Evolutionary conservation across 2,888 invertebrate species (phyloP).

Genomic region (Ptychoptera albimana): DNA sequence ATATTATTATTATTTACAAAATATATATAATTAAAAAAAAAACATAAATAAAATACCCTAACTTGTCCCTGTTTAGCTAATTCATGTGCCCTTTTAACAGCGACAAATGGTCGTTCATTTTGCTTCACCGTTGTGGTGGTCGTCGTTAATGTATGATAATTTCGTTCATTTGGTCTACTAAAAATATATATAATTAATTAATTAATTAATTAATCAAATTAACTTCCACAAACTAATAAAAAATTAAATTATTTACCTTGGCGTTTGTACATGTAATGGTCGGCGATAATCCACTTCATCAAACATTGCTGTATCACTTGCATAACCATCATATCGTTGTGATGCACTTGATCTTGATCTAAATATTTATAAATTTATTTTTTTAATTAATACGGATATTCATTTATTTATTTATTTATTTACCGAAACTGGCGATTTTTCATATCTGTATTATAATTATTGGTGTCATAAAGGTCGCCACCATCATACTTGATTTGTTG

Average conservation of each 20-base stretch:
- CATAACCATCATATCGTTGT: conserved; percentile 16
- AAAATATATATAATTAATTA: not conserved
- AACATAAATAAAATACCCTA: conserved; percentile 2
- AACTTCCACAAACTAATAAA: not conserved
- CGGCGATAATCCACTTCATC: conserved; percentile 16
- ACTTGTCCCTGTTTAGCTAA: conserved; percentile 15
- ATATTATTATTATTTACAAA: not conserved
- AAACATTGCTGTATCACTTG: conserved; percentile 17
- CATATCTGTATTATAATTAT: conserved; percentile 28
- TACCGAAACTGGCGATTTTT: conserved; percentile 28
- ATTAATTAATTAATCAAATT: not conserved
- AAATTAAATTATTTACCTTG: not conserved
- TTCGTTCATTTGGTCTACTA: conserved; percentile 19
- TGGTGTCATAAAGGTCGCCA: conserved; percentile 46
- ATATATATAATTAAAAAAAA: not conserved
- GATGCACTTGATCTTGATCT: conserved; percentile 13
- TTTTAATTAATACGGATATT: conserved; percentile 1
- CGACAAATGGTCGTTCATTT: conserved; percentile 44
- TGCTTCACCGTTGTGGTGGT: conserved; percentile 12
- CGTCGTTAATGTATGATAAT: conserved; percentile 28
- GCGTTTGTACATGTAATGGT: conserved; percentile 17
- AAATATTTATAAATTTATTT: conserved; percentile 1
- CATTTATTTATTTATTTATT: conserved; percentile 37
- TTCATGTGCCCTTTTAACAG: conserved; percentile 41
- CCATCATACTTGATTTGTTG: conserved; percentile 59